Base-by-base conservation (phyloP, 2,113 vertebrate species). In the Zosterops borbonicus region DNA sequence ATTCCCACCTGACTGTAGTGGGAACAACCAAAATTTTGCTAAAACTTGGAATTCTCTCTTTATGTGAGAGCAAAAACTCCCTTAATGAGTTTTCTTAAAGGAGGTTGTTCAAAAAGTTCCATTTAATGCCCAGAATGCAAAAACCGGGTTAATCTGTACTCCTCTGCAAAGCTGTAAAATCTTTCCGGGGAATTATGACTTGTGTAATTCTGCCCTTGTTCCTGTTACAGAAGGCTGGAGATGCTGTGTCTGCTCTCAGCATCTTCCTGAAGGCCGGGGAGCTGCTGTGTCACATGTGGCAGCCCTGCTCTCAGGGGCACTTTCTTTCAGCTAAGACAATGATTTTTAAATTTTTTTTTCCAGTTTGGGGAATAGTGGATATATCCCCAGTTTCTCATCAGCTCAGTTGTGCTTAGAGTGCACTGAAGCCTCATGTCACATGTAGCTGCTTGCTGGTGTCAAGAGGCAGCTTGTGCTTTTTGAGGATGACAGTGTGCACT, bases 131-230 rank as follows among this genome's bases (percentile, higher is more conserved):
- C 78, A 92, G 92, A 87, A 78, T 76, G 41, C 65, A 75, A 83
- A 94, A 97, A 77, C 46, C 2, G 0, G 94, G 95, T 95, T 96
- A 96, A 95, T 95, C 93, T 90, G 92, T 97, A 49, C 87, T 96
- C 37, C 62, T 94, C 62, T 87, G 83, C 39, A 95, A 95, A 97
- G 82, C 89, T 88, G 33, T 53, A 93, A 96, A 94, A 90, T 88
- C 75, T 96, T 97, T 97, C 95, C 59, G 56, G 95, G 76, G 92
- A 95, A 95, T 96, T 96, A 96, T 0, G 1, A 79, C 92, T 96
- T 97, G 88, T 74, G 23, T 95, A 95, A 96, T 92, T 95, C 69
- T 93, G 73, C 83, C 87, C 60, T 95, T 94, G 89, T 83, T 83
- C 75, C 90, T 93, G 68, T 89, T 95, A 42, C 63, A 33, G 10